Evolutionary conservation across 2,888 invertebrate genomes (phyloP), one percentile per base, ranked within the genome.

Genomic region (Augochlorella aurata): DNA sequence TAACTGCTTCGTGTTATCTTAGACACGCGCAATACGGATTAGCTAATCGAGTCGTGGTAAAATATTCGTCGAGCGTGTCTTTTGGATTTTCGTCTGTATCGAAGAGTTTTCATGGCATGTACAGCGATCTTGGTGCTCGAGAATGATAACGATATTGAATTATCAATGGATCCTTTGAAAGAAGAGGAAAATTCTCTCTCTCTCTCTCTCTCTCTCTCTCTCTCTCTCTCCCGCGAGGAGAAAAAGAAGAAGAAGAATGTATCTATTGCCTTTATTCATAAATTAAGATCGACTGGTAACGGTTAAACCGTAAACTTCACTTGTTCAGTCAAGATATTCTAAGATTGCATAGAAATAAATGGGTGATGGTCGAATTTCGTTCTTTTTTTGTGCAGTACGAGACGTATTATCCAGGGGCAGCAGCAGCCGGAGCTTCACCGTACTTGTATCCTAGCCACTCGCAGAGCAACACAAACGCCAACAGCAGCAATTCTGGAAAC

Each of bases 391-490:
- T 86, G 85, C 89, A 93, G 93, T 93, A 93, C 85, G 93, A 93
- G 90, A 89, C 92, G 89, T 94, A 93, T 90, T 94, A 93, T 85
- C 85, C 92, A 89, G 93, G 93, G 82, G 90, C 93, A 84, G 89
- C 92, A 73, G 91, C 92, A 65, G 90, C 92, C 83, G 92, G 93
- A 71, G 93, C 94, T 54, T 92, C 94, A 44, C 94, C 94, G 47
- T 94, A 94, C 85, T 92, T 94, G 85, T 94, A 94, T 88, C 89
- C 94, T 66, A 92, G 94, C 85, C 91, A 93, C 82, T 90, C 94
- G 69, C 94, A 94, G 52, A 88, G 84, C 74, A 90, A 89, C 61
- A 86, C 87, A 54, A 92, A 87, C 81, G 90, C 90, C 67, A 85
- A 85, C 72, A 88, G 87, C 21, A 89, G 74, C 52, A 89, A 81